Evolutionary conservation across 2,888 invertebrate genomes (phyloP).

Genomic region (Drosophila neotestacea): DNA sequence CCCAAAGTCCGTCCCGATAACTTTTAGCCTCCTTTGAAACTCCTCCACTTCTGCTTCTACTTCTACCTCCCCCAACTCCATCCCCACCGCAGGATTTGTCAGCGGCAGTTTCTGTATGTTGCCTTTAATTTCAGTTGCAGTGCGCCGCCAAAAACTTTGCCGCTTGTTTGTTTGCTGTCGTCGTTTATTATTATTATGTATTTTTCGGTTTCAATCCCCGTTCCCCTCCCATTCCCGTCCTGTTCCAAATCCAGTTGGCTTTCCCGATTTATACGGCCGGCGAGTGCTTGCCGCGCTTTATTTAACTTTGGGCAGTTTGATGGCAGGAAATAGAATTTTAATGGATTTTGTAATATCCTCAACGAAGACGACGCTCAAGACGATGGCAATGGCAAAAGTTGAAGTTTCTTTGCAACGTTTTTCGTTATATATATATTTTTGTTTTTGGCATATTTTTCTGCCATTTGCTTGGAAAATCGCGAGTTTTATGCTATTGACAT

Average conservation of each 20-base stretch:
- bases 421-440: constrained; percentile 10
- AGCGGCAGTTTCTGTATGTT: constrained; percentile 49
- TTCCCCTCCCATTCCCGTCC: no score
- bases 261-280: constrained; percentile 43
- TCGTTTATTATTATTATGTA: constrained; percentile 80
- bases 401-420: constrained; percentile 40
- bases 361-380: constrained; percentile 28
- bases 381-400: constrained; percentile 47
- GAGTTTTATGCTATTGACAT: constrained; percentile 62
- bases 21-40: constrained; percentile 12
- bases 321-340: constrained; percentile 80
- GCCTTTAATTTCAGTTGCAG: constrained; percentile 54
- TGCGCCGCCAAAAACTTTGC: constrained; percentile 57
- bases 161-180: constrained; percentile 73
- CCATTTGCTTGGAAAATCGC: constrained; percentile 44
- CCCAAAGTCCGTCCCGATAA: constrained; percentile 33
- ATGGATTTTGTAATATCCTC: constrained; percentile 79
- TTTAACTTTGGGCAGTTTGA: constrained; percentile 81
- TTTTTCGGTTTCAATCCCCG: constrained; percentile 51
- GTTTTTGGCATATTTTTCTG: constrained; percentile 39
- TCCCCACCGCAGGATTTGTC: constrained; percentile 39
- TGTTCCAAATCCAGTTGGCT: constrained; percentile 10
- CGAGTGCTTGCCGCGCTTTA: constrained; percentile 65
- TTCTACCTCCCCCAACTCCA: constrained; percentile 3
- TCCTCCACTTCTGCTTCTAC: not conserved